Base-by-base conservation (phyloP, 2,113 vertebrate genomes). In the Tenebrosternarchus preto region DNA sequence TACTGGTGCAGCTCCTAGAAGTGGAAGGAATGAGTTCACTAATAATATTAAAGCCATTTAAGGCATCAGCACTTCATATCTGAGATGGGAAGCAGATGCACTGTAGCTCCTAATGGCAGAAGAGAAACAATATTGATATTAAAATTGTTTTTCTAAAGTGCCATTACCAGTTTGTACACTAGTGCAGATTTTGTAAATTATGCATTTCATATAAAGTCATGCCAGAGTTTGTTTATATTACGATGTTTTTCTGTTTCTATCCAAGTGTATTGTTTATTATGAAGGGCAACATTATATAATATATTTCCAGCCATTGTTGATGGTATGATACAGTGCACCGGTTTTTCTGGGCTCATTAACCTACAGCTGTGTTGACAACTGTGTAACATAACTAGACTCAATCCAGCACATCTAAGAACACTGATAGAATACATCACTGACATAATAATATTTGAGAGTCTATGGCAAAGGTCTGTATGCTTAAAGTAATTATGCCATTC, bases 91-190 rank as follows among this genome's bases (percentile, higher is more conserved):
- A 70, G 19, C 63, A 74, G 43, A 70, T 59, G 4, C 24, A 17
- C 33, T 19, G 75, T 16, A 55, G 46, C 76, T 72, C 22, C 46
- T 64, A 66, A 80, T 59, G 55, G 22, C 46, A 7, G 20, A 80
- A 59, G 31, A 64, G 27, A 73, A n/a, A 70, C 24, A 80, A 31
- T 76, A 80, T 57, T 39, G 56, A 83, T 83, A 59, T 50, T 50
- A 50, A 50, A 59, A 31, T 56, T 25, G 8, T 31, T 20, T 68
- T 68, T 39, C 64, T 68, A 39, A 20, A 66, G 29, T 33, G 60
- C 27, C 59, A 22, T 61, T 76, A 8, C 46, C 3, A 76, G 39
- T 63, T 24, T 50, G 22, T 27, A 20, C 73, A 29, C 36, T 50
- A 50, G 33, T 7, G 33, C 24, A 63, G 19, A 24, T 17, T 43